Evolutionary conservation across 2,888 invertebrate genomes (phyloP), one percentile per base, ranked within the genome.

Genomic region (Hydropsyche betteni): DNA sequence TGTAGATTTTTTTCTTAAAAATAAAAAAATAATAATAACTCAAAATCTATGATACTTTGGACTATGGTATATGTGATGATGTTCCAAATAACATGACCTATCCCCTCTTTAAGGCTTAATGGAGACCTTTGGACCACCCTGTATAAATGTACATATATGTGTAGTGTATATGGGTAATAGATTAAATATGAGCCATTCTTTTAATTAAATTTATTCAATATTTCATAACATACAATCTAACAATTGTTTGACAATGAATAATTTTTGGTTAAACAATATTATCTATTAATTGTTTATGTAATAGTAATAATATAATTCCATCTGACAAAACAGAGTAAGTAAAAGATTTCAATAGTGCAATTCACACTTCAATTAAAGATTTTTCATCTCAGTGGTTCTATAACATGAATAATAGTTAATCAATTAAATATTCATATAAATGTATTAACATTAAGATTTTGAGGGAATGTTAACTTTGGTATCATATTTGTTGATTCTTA

Each of bases 381-480:
- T 61, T 34, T 10, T 72, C 52, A 36, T 12, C 38, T 6, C 36
- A 58, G 33, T 36, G 55, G 55, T 55, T 61, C 64, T 64, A 72
- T 55, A 72, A 72, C 72, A 72, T 72, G 55, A 61, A 72, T 72
- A 72, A 64, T 64, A 64, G 34, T 64, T 69, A 69, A 73, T 72
- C 53, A 75, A 51, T 36, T 58, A 50, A 50, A 75, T 70, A 50
- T 36, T 58, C 34, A 55, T 68, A 69, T 68, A 75, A 77, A 70
- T 76, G 74, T 74, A 76, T 76, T 73, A 75, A 74, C 64, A 77
- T 76, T 74, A 75, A 75, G 64, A 75, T 76, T 76, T 78, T 89
- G 88, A 90, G 72, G 91, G 91, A 91, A 91, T 91, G 90, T 91
- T 90, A 90, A 90, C 91, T 91, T 91, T 91, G 91, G 91, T 90